Evolutionary conservation across 2,797 vertebrate genomes (phyloP).

Genomic region (Urophycis tenuis): DNA sequence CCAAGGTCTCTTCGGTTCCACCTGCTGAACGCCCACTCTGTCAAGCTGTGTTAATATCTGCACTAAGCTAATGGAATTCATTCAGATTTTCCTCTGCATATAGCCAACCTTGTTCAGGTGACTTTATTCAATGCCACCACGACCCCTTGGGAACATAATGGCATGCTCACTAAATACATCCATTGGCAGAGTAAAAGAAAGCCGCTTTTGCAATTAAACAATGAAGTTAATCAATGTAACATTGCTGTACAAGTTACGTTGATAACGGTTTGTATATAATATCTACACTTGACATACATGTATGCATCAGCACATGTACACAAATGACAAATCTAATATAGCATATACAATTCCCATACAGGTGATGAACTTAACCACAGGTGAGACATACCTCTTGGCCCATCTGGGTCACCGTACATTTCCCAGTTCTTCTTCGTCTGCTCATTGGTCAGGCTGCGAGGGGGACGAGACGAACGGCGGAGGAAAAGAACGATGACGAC

Average conservation of each 20-base stretch:
- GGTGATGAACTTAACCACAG: not conserved
- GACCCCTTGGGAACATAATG: not conserved
- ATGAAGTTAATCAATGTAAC: not conserved
- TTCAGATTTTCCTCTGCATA: not conserved
- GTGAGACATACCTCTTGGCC: constrained; percentile 80
- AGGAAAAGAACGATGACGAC: not conserved
- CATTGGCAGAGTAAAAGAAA: not conserved
- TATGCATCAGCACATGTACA: too few species aligned
- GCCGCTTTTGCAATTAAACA: too few species aligned
- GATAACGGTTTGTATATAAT: too few species aligned
- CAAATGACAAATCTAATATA: not conserved
- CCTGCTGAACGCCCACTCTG: not conserved
- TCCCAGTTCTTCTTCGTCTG: constrained; percentile 90
- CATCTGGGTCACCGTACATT: constrained; percentile 92
- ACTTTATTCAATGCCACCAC: not conserved
- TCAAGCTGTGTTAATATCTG: not conserved
- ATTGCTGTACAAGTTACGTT: too few species aligned
- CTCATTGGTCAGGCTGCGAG: constrained; percentile 87
- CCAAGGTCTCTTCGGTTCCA: not conserved
- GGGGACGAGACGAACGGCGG: not conserved
- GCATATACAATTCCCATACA: not conserved
- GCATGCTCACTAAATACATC: not conserved
- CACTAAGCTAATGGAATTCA: not conserved
- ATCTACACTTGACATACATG: too few species aligned
- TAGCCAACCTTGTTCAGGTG: not conserved